These are phyloP conservation scores for Aeoliscus strigatus DNA, from an alignment of 2,797 vertebrate species.

Conservation along the genomic window DNA sequence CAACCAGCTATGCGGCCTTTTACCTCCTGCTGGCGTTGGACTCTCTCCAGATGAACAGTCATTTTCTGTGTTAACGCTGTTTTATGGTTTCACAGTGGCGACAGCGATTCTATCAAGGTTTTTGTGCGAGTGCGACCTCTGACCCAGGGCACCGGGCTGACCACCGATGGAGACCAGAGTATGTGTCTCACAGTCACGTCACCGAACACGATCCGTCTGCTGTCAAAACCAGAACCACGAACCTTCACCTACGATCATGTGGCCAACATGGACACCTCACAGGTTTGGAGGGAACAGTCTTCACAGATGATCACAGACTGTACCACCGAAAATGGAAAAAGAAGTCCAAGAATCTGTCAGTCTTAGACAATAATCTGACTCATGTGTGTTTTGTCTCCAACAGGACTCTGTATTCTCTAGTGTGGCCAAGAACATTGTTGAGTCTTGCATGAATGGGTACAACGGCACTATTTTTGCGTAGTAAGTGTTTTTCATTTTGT, in stretches of 20 bases:
- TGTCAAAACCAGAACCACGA: constrained; percentile 89
- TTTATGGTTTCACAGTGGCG: constrained; percentile 60
- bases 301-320: not conserved
- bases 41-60: too few species aligned
- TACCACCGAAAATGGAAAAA: not conserved
- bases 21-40: not conserved
- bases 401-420: constrained; percentile 90
- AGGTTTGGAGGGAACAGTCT: constrained; percentile 69
- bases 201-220: constrained; percentile 82
- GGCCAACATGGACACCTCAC: constrained; percentile 85
- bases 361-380: not conserved
- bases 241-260: constrained; percentile 93
- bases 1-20: too few species aligned
- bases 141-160: constrained; percentile 66
- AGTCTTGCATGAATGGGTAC: constrained; percentile 95
- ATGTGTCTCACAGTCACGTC: constrained; percentile 86
- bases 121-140: constrained; percentile 88
- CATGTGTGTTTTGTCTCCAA: constrained; percentile 10
- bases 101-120: constrained; percentile 91
- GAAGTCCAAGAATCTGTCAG: not conserved
- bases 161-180: constrained; percentile 78
- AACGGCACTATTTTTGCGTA: constrained; percentile 98
- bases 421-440: constrained; percentile 91
- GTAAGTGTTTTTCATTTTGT: constrained; percentile 74
- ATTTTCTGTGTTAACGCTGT: not conserved